A percentile compares a stretch with the other conserved stretches of the same genome.
Conservation (phyloP, 2,888 invertebrate species). For the Mesorhabditis spiculigera region DNA sequence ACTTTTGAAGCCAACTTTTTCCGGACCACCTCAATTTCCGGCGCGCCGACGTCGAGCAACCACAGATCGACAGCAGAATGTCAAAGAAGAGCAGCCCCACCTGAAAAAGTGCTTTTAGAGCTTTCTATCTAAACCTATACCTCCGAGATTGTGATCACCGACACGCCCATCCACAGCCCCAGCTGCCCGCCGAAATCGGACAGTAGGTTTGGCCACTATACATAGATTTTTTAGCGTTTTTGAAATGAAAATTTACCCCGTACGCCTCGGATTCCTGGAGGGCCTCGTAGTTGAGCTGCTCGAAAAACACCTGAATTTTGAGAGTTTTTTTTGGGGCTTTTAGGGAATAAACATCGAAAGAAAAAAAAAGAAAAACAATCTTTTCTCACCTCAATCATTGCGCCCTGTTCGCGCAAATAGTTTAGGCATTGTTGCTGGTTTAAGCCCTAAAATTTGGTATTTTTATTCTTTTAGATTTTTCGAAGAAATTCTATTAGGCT, state of each 20-base stretch:
- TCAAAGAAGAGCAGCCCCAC: neutral
- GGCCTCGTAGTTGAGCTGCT: constrained; percentile 54
- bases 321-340: constrained; percentile 3
- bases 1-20: too few relatives aligned
- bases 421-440: neutral
- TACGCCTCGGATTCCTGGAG: constrained; percentile 53
- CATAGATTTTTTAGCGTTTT: neutral
- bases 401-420: neutral
- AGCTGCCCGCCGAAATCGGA: constrained; percentile 56
- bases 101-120: neutral
- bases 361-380: too few relatives aligned
- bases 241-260: constrained; percentile 23
- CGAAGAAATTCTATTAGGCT: constrained; percentile 42
- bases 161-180: constrained; percentile 52
- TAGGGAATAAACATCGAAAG: too few relatives aligned
- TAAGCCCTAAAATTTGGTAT: neutral
- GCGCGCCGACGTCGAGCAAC: neutral
- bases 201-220: constrained; percentile 44
- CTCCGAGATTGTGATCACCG: constrained; percentile 47
- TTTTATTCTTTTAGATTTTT: constrained; percentile 9
- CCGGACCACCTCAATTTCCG: too few relatives aligned
- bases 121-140: constrained; percentile 9
- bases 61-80: neutral
- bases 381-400: neutral
- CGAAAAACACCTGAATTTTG: constrained; percentile 53